Evolutionary conservation across 1,140 invertebrate species (phyloP).

Genomic region (Drosophila persimilis): DNA sequence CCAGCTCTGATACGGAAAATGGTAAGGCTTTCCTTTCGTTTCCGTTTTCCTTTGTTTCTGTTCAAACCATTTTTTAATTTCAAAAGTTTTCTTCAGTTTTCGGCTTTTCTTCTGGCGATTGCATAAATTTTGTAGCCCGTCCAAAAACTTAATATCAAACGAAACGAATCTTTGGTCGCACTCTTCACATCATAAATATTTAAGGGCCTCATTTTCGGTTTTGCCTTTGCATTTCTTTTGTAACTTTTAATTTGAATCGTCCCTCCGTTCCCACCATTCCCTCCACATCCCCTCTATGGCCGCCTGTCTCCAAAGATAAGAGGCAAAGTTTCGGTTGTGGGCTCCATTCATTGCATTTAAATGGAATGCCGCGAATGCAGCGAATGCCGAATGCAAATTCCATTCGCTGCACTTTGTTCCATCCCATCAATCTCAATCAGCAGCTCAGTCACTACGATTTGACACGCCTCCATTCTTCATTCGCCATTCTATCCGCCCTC

Average conservation of each 20-base stretch:
- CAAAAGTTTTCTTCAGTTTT: conserved; percentile 55
- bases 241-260: conserved; percentile 77
- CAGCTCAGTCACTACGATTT: conserved; percentile 25
- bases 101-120: conserved; percentile 26
- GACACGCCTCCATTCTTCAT: conserved; percentile 46
- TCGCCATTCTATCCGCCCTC: conserved; percentile 4
- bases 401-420: conserved; percentile 38
- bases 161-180: conserved; percentile 57
- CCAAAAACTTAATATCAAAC: conserved; percentile 73
- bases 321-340: conserved; percentile 54
- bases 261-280: conserved; percentile 13
- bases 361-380: conserved; percentile 38
- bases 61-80: conserved; percentile 65
- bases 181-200: conserved; percentile 78
- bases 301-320: conserved; percentile 56
- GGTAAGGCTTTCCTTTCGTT: conserved; percentile 44
- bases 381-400: conserved; percentile 48
- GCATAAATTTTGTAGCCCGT: conserved; percentile 68
- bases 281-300: conserved; percentile 19
- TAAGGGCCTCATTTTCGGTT: conserved; percentile 67
- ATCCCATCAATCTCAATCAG: conserved; percentile 62
- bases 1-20: conserved; percentile 74
- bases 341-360: conserved; percentile 74
- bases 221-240: conserved; percentile 71
- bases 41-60: conserved; percentile 44